Evolutionary conservation across 2,888 invertebrate species (phyloP), one percentile per base, ranked within the genome.

Genomic region (Nebria brevicollis): DNA sequence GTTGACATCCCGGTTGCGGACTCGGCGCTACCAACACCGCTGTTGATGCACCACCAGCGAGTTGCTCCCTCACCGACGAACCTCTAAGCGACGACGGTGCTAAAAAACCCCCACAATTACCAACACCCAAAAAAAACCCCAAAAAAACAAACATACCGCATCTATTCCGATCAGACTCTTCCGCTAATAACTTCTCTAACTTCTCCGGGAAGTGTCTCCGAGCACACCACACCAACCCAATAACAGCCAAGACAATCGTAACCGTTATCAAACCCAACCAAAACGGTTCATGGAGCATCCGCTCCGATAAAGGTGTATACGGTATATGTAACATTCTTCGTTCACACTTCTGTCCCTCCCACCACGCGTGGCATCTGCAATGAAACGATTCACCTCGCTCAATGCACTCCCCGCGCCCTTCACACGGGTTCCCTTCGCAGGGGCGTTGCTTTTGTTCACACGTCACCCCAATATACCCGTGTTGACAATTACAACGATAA

Each of bases 251-350:
- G 0, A 96, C 95, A 10, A 94, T 92, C 85, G 94, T 94, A 0
- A 97, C 96, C 0, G 96, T 95, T 87, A 97, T 95, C 66, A 97
- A 91, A 0, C 96, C 96, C 70, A 97, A 90, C 96, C 96, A 96
- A 88, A 97, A 96, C 0, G 96, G 96, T 87, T 96, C 96, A 85
- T 95, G 94, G 43, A 96, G 90, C 94, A 97, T 95, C 41, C 95
- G 90, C 84, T 95, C 93, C 10, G 95, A 95, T 20, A 96, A 90
- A 4, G 94, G 94, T 85, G 93, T 93, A 87, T 92, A 94, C 0
- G 93, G 93, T 82, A 94, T 93, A 85, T 94, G 93, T 84, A 93
- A 91, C 89, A 94, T 93, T 68, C 92, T 89, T 77, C 90, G 89
- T 88, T 95, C 95, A 86, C 96, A 96, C 83, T 93, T 91, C 85